Percentiles rank a stretch among this genome's conserved stretches.
Evolutionary conservation across 2,888 invertebrate genomes (phyloP).

Genomic region (Sphinx pinastri): DNA sequence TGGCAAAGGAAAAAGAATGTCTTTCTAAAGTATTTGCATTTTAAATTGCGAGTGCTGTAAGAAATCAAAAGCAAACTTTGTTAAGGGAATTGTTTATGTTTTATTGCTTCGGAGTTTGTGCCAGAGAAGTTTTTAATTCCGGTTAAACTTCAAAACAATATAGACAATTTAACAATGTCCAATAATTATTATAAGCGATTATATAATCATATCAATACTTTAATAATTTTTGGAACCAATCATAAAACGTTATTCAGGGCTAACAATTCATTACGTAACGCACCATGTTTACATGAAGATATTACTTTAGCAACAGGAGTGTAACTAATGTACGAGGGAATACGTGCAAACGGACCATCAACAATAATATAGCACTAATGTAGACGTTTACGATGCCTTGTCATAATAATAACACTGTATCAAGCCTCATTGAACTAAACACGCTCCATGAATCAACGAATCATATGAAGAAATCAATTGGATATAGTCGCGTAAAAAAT

Average conservation of each 20-base stretch:
- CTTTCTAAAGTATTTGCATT: slow-evolving; percentile 49
- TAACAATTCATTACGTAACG: background rate
- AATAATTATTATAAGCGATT: too few species aligned
- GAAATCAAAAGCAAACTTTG: slow-evolving; percentile 26
- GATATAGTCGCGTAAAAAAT: slow-evolving; percentile 55
- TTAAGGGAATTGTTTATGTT: slow-evolving; percentile 4
- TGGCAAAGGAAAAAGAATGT: slow-evolving; percentile 41
- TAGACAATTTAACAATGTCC: too few species aligned
- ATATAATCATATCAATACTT: too few species aligned
- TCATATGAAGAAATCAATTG: slow-evolving; percentile 65
- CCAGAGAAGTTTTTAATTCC: background rate
- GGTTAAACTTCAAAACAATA: too few species aligned
- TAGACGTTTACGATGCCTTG: slow-evolving; percentile 74
- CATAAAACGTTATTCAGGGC: background rate
- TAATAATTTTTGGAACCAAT: background rate
- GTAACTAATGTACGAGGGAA: slow-evolving; percentile 58
- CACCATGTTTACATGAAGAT: background rate
- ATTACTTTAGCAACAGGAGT: slow-evolving; percentile 14
- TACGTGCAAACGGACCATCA: slow-evolving; percentile 67
- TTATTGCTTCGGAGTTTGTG: background rate
- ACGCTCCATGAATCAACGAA: slow-evolving; percentile 67
- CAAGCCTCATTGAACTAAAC: slow-evolving; percentile 79
- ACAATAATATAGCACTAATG: slow-evolving; percentile 73
- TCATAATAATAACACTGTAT: slow-evolving; percentile 73
- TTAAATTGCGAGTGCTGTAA: slow-evolving; percentile 33